Percentiles rank a stretch among this genome's conserved stretches.
These are phyloP conservation scores for Conger conger DNA, from an alignment of 2,113 vertebrate species.

Conservation along the genomic window DNA sequence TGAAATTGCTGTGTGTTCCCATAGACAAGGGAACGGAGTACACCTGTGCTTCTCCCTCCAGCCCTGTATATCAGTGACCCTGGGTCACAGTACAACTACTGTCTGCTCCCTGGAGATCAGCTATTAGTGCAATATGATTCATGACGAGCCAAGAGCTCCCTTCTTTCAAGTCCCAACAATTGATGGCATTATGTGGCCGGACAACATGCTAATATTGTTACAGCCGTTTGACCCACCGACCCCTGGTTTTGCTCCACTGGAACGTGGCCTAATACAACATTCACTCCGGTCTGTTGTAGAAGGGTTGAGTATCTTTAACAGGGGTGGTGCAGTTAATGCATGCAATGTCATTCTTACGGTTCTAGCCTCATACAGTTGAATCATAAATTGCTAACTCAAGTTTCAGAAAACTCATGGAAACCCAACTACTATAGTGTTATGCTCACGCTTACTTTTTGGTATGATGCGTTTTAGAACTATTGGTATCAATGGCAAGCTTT, in stretches of 20 bases:
- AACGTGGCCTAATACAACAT: not conserved
- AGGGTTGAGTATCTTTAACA: not conserved
- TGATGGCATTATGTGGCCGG: conserved; percentile 50
- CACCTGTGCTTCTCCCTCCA: conserved; percentile 32
- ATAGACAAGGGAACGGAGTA: not conserved
- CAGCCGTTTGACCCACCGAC: conserved; percentile 57
- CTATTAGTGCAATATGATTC: conserved; percentile 55
- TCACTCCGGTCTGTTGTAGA: not conserved
- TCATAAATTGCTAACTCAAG: not conserved
- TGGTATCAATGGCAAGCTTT: too few relatives aligned
- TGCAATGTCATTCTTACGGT: not conserved
- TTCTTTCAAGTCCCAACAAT: conserved; percentile 32
- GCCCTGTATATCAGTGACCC: conserved; percentile 27
- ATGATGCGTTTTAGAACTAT: too few relatives aligned
- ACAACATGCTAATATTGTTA: conserved; percentile 52
- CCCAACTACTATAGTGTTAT: too few relatives aligned
- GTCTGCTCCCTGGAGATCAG: conserved; percentile 27
- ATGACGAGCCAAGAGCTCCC: conserved; percentile 45
- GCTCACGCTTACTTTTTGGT: too few relatives aligned
- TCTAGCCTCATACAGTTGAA: not conserved
- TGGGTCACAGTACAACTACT: conserved; percentile 27
- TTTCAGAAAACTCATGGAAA: not conserved
- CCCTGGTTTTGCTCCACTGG: not conserved
- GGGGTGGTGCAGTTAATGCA: not conserved
- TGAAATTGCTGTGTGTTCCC: not conserved